Base-by-base conservation (phyloP, 2,113 vertebrate genomes). In the Protomyctophum bolini region DNA sequence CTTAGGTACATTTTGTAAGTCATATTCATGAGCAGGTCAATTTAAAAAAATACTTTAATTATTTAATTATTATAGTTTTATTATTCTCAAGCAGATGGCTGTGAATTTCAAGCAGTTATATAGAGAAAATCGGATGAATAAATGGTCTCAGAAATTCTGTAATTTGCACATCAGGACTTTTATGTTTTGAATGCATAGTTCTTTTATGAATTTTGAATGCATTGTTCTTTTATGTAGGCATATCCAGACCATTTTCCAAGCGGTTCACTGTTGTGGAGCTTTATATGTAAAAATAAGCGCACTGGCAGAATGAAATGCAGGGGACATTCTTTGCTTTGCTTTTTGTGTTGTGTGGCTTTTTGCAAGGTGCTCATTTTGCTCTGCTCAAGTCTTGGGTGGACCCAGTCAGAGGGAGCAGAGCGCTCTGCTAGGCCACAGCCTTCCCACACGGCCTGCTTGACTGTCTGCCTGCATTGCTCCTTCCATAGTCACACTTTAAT, bases 311-410 rank as follows among this genome's bases (percentile, higher is more conserved):
- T 75, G 64, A 84, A 86, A 83, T 74, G 77, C 83, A 77, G 80
- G 87, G 77, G 82, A 88, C 86, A 91, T 91, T 91, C 89, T 81
- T 88, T 10, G 51, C 72, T 86, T 82, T 82, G 86, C 86, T 91
- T 91, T 91, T 88, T 86, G 83, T 88, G 90, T 89, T 84, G 81
- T 92, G 91, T 91, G 91, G 91, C 88, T 92, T 92, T 92, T 88
- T 63, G 45, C 76, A 89, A 88, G 84, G 91, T 88, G 89, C 85
- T 90, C 87, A 91, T 92, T 41, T 92, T 92, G 75, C 78, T 63
- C 50, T 3, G 66, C 80, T 62, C 52, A 79, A 83, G 68, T 46
- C 49, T 86, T 88, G 91, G 91, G 89, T 81, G 90, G 90, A 91
- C 70, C 88, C 90, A 72, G 75, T 54, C 68, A 7, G 41, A 71